Conservation (phyloP, 1,140 invertebrate genomes). For the Micrasema minimum region DNA sequence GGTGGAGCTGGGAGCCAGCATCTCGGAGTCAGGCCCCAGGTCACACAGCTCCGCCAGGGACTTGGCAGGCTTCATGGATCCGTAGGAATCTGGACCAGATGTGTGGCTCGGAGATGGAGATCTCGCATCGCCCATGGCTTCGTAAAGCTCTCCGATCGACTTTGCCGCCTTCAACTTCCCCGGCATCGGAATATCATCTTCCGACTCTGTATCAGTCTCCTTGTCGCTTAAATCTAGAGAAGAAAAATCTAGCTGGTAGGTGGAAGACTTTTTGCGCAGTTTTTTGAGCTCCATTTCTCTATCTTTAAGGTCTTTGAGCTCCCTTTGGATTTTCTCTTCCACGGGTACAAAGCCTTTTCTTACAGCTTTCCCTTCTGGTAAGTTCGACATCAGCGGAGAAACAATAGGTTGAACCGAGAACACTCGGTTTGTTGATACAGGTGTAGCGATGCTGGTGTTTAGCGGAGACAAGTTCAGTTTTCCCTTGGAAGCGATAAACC, state of each 20-base stretch:
- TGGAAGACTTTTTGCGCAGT: slow-evolving; percentile 65
- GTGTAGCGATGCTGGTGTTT: slow-evolving; percentile 56
- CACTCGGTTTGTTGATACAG: slow-evolving; percentile 54
- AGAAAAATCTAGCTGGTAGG: slow-evolving; percentile 59
- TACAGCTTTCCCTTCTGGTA: slow-evolving; percentile 68
- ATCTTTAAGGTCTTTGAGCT: slow-evolving; percentile 78
- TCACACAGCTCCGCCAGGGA: slow-evolving; percentile 70
- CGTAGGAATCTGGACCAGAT: slow-evolving; percentile 62
- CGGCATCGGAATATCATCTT: slow-evolving; percentile 68
- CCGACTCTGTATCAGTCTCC: slow-evolving; percentile 64
- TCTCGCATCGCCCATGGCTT: slow-evolving; percentile 61
- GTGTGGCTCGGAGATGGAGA: slow-evolving; percentile 63
- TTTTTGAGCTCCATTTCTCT: slow-evolving; percentile 80
- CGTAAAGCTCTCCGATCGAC: slow-evolving; percentile 69
- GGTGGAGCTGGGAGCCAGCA: slow-evolving; percentile 68
- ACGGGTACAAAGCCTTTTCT: slow-evolving; percentile 76
- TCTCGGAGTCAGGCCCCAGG: slow-evolving; percentile 66
- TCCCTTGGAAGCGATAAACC: slow-evolving; percentile 79
- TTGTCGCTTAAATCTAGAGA: slow-evolving; percentile 64
- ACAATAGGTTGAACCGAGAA: slow-evolving; percentile 56
- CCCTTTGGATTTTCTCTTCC: slow-evolving; percentile 82
- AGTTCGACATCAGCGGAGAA: slow-evolving; percentile 63
- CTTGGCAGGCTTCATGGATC: slow-evolving; percentile 69
- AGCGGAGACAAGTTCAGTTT: slow-evolving; percentile 65
- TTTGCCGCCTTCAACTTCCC: slow-evolving; percentile 68